phyloP scores from a whole-genome alignment of 1,140 invertebrate species.

The Oscheius sp. region DNA sequence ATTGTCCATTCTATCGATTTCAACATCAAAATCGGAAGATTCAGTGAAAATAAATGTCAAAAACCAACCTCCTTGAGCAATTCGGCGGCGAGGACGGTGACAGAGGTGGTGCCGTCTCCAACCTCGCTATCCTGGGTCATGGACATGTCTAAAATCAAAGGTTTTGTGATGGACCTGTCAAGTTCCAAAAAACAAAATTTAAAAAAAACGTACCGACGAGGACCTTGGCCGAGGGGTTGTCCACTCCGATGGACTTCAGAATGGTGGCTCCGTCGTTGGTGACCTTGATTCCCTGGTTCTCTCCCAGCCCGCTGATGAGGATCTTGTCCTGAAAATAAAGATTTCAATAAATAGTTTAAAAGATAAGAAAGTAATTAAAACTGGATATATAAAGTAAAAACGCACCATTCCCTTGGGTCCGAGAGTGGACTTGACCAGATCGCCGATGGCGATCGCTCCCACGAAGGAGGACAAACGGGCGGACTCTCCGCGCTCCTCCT shows the following conservation, averaged over 20 bases:
- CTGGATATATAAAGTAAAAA: neutral
- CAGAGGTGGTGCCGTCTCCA: slow-evolving; percentile 98
- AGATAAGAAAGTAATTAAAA: slow-evolving; percentile 1
- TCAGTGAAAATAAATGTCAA: neutral
- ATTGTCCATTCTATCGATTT: neutral
- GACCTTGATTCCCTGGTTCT: slow-evolving; percentile 80
- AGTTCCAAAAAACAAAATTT: neutral
- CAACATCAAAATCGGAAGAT: neutral
- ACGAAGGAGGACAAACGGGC: slow-evolving; percentile 84
- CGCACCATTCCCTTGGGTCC: slow-evolving; percentile 94
- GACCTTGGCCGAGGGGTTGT: slow-evolving; percentile 98
- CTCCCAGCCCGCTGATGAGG: slow-evolving; percentile 78
- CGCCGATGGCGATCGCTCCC: slow-evolving; percentile 95
- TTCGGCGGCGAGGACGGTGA: slow-evolving; percentile 93
- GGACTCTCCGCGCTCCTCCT: slow-evolving; percentile 90
- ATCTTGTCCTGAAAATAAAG: slow-evolving; percentile 78
- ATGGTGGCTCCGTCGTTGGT: slow-evolving; percentile 99
- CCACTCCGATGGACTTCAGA: slow-evolving; percentile 89
- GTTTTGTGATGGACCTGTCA: too few relatives aligned
- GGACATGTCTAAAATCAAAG: slow-evolving; percentile 77
- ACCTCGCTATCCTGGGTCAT: slow-evolving; percentile 99
- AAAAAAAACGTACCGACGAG: slow-evolving; percentile 70
- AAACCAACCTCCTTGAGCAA: slow-evolving; percentile 74
- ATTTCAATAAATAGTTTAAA: slow-evolving; percentile 2
- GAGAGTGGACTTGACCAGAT: slow-evolving; percentile 93